Percentiles rank a stretch among this genome's conserved stretches.
These are phyloP conservation scores for Symphodus melops DNA, from an alignment of 2,113 vertebrate species.

Conservation along the genomic window DNA sequence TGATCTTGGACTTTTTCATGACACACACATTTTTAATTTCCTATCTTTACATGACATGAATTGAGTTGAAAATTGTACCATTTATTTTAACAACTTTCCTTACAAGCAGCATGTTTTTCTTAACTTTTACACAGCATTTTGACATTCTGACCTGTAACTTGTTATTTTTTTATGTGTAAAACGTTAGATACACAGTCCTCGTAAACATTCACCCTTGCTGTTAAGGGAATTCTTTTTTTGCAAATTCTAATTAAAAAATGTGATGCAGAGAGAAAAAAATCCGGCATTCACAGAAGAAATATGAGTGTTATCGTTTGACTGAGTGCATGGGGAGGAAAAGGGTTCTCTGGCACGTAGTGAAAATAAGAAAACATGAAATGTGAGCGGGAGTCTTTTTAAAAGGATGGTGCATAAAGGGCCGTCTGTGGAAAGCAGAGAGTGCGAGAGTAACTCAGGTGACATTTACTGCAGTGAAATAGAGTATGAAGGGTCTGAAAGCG, in stretches of 20 bases:
- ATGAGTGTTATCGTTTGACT: slow-evolving; percentile 43
- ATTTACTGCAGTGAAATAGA: slow-evolving; percentile 79
- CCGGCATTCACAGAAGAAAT: slow-evolving; percentile 33
- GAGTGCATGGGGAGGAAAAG: slow-evolving; percentile 38
- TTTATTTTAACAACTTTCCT: slow-evolving; percentile 15
- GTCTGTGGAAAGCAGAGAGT: slow-evolving; percentile 47
- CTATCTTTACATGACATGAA: not conserved
- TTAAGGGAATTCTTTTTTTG: not conserved
- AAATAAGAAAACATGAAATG: slow-evolving; percentile 77
- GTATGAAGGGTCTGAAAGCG: slow-evolving; percentile 53
- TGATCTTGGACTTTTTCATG: not conserved
- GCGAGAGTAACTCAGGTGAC: slow-evolving; percentile 75
- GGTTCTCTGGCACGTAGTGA: slow-evolving; percentile 52
- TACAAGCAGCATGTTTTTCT: slow-evolving; percentile 6
- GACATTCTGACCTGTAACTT: slow-evolving; percentile 10
- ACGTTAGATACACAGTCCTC: slow-evolving; percentile 4
- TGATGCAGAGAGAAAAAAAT: slow-evolving; percentile 21
- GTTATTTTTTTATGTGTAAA: slow-evolving; percentile 27
- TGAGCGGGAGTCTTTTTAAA: slow-evolving; percentile 63
- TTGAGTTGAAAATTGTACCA: not conserved
- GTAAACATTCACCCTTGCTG: not conserved
- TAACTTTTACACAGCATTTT: not conserved
- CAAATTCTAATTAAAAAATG: slow-evolving; percentile 11
- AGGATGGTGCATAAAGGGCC: slow-evolving; percentile 61
- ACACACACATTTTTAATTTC: not conserved